Evolutionary conservation across 2,113 vertebrate genomes (phyloP).

Genomic region (Myrmophylax atrothorax): DNA sequence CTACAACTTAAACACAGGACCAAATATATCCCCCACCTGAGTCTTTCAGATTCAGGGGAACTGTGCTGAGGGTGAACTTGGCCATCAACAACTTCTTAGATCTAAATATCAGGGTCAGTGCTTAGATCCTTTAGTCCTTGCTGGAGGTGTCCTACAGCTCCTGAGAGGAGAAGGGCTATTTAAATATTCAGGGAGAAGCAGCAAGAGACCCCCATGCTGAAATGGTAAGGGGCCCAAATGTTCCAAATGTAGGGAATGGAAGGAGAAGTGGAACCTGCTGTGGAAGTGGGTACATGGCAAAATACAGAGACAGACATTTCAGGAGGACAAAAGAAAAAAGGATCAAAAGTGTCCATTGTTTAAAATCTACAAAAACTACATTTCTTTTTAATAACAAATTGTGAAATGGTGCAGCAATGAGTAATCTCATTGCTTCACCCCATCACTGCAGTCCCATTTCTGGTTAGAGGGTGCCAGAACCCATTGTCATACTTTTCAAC

Average conservation of each 20-base stretch:
- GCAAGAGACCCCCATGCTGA: neutral
- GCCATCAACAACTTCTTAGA: conserved; percentile 22
- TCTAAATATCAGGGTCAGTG: conserved; percentile 27
- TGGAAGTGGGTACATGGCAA: neutral
- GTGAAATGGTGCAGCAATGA: neutral
- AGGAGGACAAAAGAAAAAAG: neutral
- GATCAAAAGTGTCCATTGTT: neutral
- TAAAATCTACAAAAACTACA: neutral
- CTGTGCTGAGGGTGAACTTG: neutral
- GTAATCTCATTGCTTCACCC: neutral
- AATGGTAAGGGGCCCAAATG: neutral
- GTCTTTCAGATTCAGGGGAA: conserved; percentile 4
- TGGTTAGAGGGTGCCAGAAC: neutral
- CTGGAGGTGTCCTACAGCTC: neutral
- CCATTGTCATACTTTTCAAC: neutral
- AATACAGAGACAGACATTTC: neutral
- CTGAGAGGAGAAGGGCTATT: conserved; percentile 9
- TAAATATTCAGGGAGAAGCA: conserved; percentile 23
- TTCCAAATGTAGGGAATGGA: neutral
- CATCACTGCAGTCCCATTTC: neutral
- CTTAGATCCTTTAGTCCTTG: conserved; percentile 30
- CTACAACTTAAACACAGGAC: neutral
- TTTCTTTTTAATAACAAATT: neutral
- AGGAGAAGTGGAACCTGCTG: neutral
- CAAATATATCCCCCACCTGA: neutral